Base-by-base conservation (phyloP, 2,888 invertebrate species). In the Rhaphigaster nebulosa region DNA sequence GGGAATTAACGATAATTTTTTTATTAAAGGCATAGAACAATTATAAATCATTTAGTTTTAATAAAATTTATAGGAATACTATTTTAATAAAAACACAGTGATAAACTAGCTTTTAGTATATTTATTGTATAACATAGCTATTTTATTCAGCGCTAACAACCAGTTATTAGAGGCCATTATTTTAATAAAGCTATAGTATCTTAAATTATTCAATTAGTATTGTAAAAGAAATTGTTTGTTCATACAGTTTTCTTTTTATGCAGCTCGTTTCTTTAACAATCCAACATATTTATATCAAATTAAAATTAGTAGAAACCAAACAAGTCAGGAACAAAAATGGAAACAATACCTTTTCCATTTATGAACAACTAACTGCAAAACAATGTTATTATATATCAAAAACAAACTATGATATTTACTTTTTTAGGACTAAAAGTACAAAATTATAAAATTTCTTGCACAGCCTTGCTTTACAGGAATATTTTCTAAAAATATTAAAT, bases 381-480 rank as follows among this genome's bases (percentile, higher is more conserved):
- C 34, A 76, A 65, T 8, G 2, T 15, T 8, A 60, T 65, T 76
- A 15, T 18, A 29, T 29, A 60, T 60, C 29, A 60, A 60, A 76
- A 6, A 38, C 20, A 38, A 20, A 20, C 20, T 8, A 34, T 23
- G 20, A 76, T 76, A 38, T 38, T 15, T 76, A 76, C 18, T 76
- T 38, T 76, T 76, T 76, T 18, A 38, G 70, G 34, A 76, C 34
- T 76, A 76, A 76, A 76, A 76, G 70, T 76, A 84, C n/a, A 84
- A 84, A 84, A 84, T 84, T 84, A 84, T 41, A 84, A 84, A 84
- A 84, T 84, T 41, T 45, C 8, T 84, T n/a, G 45, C 84, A 84
- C 84, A 84, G 84, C 84, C 84, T n/a, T 50, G n/a, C 41, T 84
- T 45, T n/a, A 84, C 41, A 84, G 84, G 84, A 84, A 84, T 84